These are phyloP conservation scores for Drosophila sulfurigaster DNA, from an alignment of 1,140 invertebrate species.

Conservation along the genomic window DNA sequence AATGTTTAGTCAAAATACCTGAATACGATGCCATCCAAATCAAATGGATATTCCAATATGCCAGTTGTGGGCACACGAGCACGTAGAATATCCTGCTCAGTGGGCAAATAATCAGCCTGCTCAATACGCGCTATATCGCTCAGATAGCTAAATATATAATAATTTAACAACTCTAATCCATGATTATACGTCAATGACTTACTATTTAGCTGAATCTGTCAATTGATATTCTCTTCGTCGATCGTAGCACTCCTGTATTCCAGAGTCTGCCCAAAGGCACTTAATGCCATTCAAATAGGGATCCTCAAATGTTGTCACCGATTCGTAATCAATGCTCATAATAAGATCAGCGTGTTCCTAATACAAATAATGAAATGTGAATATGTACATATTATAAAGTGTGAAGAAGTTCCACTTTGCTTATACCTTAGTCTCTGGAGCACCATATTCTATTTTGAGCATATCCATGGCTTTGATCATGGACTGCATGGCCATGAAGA, in stretches of 20 bases:
- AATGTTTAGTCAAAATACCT: constrained; percentile 88
- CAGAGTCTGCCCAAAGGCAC: constrained; percentile 97
- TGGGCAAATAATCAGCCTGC: constrained; percentile 95
- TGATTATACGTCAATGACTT: constrained; percentile 86
- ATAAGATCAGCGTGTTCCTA: constrained; percentile 99
- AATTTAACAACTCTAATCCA: not conserved
- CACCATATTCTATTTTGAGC: constrained; percentile 97
- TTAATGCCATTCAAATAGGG: constrained; percentile 99
- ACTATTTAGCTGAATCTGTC: constrained; percentile 99
- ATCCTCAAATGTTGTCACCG: constrained; percentile 98
- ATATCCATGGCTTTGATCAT: constrained; percentile 99
- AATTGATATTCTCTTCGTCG: constrained; percentile 99
- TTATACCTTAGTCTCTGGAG: constrained; percentile 94
- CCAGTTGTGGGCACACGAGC: constrained; percentile 98
- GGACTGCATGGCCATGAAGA: constrained; percentile 99
- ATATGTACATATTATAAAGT: not conserved
- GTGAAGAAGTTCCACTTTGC: not conserved
- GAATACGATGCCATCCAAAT: constrained; percentile 98
- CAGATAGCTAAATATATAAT: constrained; percentile 85
- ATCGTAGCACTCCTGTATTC: constrained; percentile 99
- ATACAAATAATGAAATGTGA: constrained; percentile 7
- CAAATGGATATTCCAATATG: constrained; percentile 99
- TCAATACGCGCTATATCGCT: constrained; percentile 93
- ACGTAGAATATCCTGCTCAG: constrained; percentile 98
- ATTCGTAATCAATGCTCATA: constrained; percentile 98